Evolutionary conservation across 2,888 invertebrate species (phyloP).

Genomic region (Epicampocera succincta): DNA sequence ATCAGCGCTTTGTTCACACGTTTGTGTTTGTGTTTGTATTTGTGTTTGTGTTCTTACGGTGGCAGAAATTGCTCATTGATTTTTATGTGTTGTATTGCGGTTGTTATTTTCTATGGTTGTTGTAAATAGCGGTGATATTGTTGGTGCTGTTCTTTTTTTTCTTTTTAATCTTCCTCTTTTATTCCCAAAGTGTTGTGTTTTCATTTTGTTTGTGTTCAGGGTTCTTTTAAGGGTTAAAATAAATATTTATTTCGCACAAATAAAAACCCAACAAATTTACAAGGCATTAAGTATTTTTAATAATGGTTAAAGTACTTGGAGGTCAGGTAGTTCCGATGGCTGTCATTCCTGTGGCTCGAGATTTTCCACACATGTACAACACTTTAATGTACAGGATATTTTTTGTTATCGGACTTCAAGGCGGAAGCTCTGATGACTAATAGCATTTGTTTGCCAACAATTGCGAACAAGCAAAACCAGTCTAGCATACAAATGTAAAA

Average conservation of each 20-base stretch:
- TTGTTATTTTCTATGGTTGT: conserved; percentile 33
- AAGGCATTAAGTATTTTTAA: background rate
- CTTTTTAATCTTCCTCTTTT: conserved; percentile 4
- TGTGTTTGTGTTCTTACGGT: conserved; percentile 4
- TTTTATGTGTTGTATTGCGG: conserved; percentile 46
- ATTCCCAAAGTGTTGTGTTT: conserved; percentile 13
- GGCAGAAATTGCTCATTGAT: conserved; percentile 50
- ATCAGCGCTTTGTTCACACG: conserved; percentile 21
- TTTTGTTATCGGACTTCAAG: too few species aligned
- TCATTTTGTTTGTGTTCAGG: conserved; percentile 7
- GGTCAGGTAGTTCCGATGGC: too few species aligned
- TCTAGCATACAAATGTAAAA: too few species aligned
- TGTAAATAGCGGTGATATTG: conserved; percentile 23
- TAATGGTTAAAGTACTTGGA: background rate
- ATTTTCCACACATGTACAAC: too few species aligned
- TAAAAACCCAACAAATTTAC: conserved; percentile 20
- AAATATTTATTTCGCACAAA: conserved; percentile 17
- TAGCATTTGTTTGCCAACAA: too few species aligned
- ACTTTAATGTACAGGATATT: background rate
- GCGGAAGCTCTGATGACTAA: too few species aligned
- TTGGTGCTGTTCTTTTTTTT: conserved; percentile 2
- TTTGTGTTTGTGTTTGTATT: background rate
- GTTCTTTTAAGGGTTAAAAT: conserved; percentile 2
- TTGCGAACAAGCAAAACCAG: too few species aligned
- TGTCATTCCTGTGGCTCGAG: too few species aligned